These are phyloP conservation scores for Sylvilagus floridanus DNA, from an alignment of 2,797 vertebrate species.

Conservation along the genomic window DNA sequence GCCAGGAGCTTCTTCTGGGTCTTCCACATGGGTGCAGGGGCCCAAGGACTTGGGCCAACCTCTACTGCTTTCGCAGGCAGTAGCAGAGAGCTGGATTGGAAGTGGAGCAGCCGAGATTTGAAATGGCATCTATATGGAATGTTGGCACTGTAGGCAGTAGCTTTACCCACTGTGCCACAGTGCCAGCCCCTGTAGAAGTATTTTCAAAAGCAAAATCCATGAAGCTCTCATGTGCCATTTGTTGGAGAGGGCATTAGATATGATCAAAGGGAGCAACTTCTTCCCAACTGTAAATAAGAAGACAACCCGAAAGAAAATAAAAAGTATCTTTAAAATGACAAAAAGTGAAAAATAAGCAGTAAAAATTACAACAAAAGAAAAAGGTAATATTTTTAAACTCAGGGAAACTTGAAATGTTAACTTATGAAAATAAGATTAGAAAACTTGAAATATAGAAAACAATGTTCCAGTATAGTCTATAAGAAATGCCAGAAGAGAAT, in stretches of 20 bases:
- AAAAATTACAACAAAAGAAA: background rate
- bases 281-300: background rate
- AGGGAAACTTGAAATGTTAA: background rate
- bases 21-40: no score
- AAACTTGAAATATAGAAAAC: background rate
- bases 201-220: background rate
- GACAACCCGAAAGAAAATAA: background rate
- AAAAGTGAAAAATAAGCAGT: background rate
- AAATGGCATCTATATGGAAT: no score
- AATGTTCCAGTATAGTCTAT: background rate
- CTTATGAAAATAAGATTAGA: background rate
- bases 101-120: no score
- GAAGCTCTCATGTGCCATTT: background rate
- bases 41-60: no score
- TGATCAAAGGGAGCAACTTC: background rate
- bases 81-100: no score
- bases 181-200: no score
- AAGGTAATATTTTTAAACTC: background rate
- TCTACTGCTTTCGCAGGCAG: no score
- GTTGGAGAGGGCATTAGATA: background rate
- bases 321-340: background rate
- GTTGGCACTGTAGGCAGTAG: no score
- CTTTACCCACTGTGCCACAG: no score
- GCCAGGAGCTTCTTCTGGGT: no score
- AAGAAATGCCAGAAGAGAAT: background rate